Evolutionary conservation across 2,113 vertebrate genomes (phyloP).

Genomic region (Neofelis nebulosa): DNA sequence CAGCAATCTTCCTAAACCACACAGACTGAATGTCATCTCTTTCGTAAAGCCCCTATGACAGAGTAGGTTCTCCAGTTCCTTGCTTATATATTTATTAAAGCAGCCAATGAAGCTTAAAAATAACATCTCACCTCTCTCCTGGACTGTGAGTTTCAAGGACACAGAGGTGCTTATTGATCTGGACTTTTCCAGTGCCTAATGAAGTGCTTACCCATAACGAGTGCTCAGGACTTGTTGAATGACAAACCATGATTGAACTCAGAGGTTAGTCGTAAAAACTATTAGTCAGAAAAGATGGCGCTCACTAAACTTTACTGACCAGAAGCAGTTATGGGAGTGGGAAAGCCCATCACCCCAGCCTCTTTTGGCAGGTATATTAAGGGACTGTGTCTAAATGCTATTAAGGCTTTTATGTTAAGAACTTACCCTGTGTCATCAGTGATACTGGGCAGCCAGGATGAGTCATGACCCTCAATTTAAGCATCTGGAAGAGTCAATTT

Average conservation of each 20-base stretch:
- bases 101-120: neutral
- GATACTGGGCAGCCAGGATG: neutral
- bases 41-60: neutral
- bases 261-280: neutral
- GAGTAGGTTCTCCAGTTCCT: neutral
- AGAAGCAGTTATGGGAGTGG: neutral
- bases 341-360: neutral
- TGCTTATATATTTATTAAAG: neutral
- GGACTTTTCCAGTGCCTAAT: neutral
- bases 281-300: neutral
- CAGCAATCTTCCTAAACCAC: neutral
- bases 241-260: neutral
- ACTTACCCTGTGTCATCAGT: neutral
- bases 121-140: neutral
- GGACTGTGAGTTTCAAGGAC: neutral
- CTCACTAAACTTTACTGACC: neutral
- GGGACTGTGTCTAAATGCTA: neutral
- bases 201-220: neutral
- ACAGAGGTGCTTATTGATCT: neutral
- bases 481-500: slow-evolving; percentile 40
- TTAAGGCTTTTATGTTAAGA: neutral
- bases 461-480: neutral
- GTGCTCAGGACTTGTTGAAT: neutral
- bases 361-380: neutral
- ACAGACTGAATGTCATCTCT: neutral